Evolutionary conservation across 2,113 vertebrate species (phyloP).

Genomic region (Triplophysa rosa): DNA sequence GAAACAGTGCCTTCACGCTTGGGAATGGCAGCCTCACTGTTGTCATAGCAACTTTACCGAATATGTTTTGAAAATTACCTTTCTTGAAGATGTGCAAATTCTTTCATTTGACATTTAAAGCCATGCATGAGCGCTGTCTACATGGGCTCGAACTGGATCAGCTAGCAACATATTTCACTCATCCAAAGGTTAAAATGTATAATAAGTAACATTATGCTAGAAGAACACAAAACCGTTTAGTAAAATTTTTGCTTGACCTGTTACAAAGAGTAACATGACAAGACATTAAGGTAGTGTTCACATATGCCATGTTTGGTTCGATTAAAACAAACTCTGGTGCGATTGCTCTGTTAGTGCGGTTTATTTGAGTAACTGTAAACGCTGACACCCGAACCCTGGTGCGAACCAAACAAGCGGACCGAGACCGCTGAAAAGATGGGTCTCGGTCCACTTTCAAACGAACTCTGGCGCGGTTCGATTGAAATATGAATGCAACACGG

Average conservation of each 20-base stretch:
- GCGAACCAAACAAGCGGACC: too few relatives aligned
- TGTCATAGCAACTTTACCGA: slow-evolving; percentile 56
- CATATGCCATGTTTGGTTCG: too few relatives aligned
- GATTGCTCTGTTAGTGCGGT: too few relatives aligned
- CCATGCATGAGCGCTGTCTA: not conserved
- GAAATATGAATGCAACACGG: too few relatives aligned
- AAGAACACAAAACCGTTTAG: not conserved
- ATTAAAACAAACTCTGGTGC: too few relatives aligned
- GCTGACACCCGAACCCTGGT: too few relatives aligned
- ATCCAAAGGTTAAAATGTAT: not conserved
- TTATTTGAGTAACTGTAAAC: too few relatives aligned
- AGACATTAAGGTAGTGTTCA: too few relatives aligned
- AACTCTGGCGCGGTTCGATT: too few relatives aligned
- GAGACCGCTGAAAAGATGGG: too few relatives aligned
- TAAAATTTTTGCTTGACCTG: not conserved
- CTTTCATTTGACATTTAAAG: slow-evolving; percentile 35
- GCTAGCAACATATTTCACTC: not conserved
- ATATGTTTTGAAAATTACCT: slow-evolving; percentile 45
- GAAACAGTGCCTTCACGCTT: slow-evolving; percentile 10
- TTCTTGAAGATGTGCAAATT: slow-evolving; percentile 26
- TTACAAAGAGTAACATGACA: not conserved
- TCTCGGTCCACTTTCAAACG: too few relatives aligned
- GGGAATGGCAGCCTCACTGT: slow-evolving; percentile 48
- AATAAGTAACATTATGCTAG: not conserved
- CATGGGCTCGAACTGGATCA: not conserved